Evolutionary conservation across 2,113 vertebrate genomes (phyloP).

Genomic region (Orientallactaga bullata): DNA sequence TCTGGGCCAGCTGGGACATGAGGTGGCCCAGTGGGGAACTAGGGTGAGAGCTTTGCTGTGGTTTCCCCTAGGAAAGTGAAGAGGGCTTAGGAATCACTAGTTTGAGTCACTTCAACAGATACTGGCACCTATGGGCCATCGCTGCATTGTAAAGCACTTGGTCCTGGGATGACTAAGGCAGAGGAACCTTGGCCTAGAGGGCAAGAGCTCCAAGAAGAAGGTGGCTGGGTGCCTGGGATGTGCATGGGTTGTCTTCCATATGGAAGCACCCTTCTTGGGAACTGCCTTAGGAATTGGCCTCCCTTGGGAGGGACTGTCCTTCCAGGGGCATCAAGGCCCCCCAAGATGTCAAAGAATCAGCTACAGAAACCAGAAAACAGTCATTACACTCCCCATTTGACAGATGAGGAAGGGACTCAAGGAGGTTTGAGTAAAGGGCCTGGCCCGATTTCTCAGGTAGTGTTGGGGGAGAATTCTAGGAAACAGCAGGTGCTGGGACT

Average conservation of each 20-base stretch:
- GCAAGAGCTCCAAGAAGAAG: neutral
- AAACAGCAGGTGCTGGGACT: neutral
- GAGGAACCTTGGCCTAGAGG: neutral
- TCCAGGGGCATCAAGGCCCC: neutral
- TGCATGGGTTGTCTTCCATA: accelerated
- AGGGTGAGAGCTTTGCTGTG: neutral
- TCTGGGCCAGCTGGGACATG: accelerated
- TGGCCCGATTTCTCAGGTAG: neutral
- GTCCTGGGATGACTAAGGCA: neutral
- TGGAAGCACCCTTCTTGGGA: neutral
- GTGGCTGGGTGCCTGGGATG: neutral
- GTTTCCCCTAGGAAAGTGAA: neutral
- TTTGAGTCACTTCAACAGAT: neutral
- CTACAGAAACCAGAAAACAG: neutral
- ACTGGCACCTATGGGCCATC: neutral
- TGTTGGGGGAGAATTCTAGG: neutral
- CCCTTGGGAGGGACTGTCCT: neutral
- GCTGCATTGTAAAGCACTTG: neutral
- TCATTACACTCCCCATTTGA: neutral
- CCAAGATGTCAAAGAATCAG: neutral
- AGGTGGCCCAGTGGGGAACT: too few species aligned
- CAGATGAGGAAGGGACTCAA: neutral
- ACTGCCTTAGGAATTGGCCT: neutral
- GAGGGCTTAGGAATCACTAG: neutral
- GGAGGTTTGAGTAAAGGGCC: neutral